Evolutionary conservation across 2,888 invertebrate species (phyloP), one percentile per base, ranked within the genome.

Genomic region (Alviniconcha strummeri): DNA sequence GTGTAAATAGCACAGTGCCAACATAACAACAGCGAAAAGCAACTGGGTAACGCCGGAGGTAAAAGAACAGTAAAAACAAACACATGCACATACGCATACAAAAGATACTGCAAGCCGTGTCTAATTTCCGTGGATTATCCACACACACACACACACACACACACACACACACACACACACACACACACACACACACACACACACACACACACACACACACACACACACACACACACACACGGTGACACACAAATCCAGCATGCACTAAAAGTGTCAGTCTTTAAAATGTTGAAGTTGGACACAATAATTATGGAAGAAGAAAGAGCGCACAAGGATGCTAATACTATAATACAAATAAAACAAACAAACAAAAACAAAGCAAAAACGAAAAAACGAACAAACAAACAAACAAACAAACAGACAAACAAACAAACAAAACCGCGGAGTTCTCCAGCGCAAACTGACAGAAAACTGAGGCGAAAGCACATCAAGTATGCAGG

Each of bases 221-320:
- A 72, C 52, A 72, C 72, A 72, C 72, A 52, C 52, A 52, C 72
- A 52, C 72, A 52, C 72, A 72, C 72, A 72, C 72, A 52, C 72
- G 11, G 52, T 11, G 52, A 52, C 6, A 52, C 72, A 72, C 72
- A 72, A 5, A 72, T 52, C 36, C 52, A 52, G 11, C 64, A 36
- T 36, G 52, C 72, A 52, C 52, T 36, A 36, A 36, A 36, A 36
- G 36, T 36, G 36, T 36, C 36, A 36, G 36, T 36, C 36, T 36
- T 36, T 36, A 36, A 36, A 36, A 36, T 36, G 36, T 36, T 36
- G 36, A 36, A 36, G 36, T 36, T 36, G 36, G 36, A 36, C 36
- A 36, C 36, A 36, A 36, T 36, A 36, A 36, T 36, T 36, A 36
- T 36, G 36, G 36, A 36, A 36, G 36, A 36, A 36, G 36, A 36